Evolutionary conservation across 2,113 vertebrate species (phyloP).

Genomic region (Xiphorhynchus elegans): DNA sequence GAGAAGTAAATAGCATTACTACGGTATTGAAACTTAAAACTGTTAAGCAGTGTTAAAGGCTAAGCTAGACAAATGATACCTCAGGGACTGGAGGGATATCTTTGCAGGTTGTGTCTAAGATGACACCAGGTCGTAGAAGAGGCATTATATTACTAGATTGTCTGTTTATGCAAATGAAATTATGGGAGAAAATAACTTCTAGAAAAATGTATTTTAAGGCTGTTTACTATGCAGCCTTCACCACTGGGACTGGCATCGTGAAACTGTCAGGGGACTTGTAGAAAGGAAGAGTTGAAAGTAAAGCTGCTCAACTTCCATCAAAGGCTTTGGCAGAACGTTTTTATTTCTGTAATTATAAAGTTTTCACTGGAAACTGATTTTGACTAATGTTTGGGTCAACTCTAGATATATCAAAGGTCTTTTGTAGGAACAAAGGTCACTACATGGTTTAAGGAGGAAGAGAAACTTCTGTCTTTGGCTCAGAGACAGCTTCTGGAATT

Average conservation of each 20-base stretch:
- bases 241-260: neutral
- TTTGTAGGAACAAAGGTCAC: neutral
- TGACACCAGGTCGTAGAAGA: neutral
- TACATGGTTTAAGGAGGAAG: neutral
- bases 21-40: neutral
- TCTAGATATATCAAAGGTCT: neutral
- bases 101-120: neutral
- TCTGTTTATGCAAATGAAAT: neutral
- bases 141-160: neutral
- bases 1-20: slow-evolving; percentile 33
- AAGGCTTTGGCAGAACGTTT: neutral
- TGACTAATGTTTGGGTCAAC: neutral
- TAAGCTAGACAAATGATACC: slow-evolving; percentile 9
- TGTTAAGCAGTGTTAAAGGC: slow-evolving; percentile 34
- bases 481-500: neutral
- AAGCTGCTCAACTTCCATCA: neutral
- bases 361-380: neutral
- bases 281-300: slow-evolving; percentile 18
- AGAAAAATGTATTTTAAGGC: slow-evolving; percentile 5
- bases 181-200: neutral
- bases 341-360: neutral
- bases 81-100: neutral
- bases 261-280: neutral
- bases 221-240: neutral
- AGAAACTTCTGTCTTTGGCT: neutral